Conservation (phyloP, 1,140 invertebrate genomes). For the Agrypnia vestita region DNA sequence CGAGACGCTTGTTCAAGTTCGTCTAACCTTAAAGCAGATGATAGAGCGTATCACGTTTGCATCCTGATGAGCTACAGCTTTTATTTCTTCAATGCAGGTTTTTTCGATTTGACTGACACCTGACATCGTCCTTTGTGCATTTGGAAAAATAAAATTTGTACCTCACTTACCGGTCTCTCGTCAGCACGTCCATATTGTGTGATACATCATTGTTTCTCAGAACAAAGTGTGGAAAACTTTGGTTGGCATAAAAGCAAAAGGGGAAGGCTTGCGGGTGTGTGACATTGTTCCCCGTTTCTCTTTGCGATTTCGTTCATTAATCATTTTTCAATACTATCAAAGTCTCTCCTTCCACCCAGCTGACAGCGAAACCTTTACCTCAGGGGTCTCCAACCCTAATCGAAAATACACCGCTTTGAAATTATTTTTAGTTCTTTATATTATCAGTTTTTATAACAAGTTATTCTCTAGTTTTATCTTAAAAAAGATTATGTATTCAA, state of each 20-base stretch:
- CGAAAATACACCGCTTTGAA: no score
- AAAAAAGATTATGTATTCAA: no score
- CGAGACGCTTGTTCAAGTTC: background rate
- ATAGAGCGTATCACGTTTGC: no score
- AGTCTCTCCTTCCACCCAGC: conserved; percentile 58
- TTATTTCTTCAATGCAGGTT: no score
- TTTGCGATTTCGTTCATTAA: conserved; percentile 61
- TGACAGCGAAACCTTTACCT: conserved; percentile 51
- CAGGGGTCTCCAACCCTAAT: background rate
- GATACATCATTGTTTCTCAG: conserved; percentile 38
- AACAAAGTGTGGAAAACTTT: conserved; percentile 39
- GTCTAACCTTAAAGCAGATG: background rate
- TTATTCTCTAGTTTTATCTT: no score
- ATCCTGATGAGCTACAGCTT: no score
- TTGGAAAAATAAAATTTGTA: background rate
- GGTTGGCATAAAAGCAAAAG: conserved; percentile 41
- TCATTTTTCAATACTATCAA: conserved; percentile 62
- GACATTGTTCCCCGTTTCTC: conserved; percentile 59
- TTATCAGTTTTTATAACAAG: no score
- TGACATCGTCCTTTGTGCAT: background rate
- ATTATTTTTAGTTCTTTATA: no score
- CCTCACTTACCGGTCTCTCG: background rate
- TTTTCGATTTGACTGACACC: no score
- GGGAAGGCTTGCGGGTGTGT: conserved; percentile 50
- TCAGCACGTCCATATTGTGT: conserved; percentile 14